Percentiles rank a stretch among this genome's conserved stretches.
phyloP scores from a whole-genome alignment of 2,888 invertebrate genomes.

The Drosophila quinaria region DNA sequence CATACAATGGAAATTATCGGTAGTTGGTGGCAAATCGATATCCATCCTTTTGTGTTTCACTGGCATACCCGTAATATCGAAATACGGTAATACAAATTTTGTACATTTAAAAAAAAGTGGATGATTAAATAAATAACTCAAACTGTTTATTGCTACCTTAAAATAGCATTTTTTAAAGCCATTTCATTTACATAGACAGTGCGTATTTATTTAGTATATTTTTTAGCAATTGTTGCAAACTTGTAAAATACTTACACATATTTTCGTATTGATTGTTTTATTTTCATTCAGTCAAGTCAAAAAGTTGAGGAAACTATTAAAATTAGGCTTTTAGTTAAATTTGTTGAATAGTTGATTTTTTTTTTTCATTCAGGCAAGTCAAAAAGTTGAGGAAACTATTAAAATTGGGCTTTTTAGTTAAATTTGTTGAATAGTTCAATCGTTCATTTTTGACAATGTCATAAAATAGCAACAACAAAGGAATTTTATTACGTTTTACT shows the following conservation, averaged over 20 bases:
- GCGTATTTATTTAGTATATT: slow-evolving; percentile 19
- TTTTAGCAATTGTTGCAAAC: background rate
- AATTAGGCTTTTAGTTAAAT: too few species aligned
- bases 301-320: slow-evolving; percentile 22
- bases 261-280: slow-evolving; percentile 64
- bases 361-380: too few species aligned
- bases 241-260: slow-evolving; percentile 16
- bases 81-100: background rate
- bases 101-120: background rate
- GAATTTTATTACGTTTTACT: too few species aligned
- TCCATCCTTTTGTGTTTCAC: background rate
- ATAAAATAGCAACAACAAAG: too few species aligned
- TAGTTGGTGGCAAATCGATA: slow-evolving; percentile 2
- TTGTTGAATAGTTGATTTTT: too few species aligned
- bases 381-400: too few species aligned
- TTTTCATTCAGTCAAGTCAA: slow-evolving; percentile 47
- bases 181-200: background rate
- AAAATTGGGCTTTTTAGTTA: too few species aligned
- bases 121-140: background rate
- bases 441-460: too few species aligned
- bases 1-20: background rate
- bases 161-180: background rate
- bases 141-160: background rate
- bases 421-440: too few species aligned
- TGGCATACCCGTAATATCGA: background rate